These are phyloP conservation scores for Paramisgurnus dabryanus DNA, from an alignment of 2,113 vertebrate species.

Conservation along the genomic window DNA sequence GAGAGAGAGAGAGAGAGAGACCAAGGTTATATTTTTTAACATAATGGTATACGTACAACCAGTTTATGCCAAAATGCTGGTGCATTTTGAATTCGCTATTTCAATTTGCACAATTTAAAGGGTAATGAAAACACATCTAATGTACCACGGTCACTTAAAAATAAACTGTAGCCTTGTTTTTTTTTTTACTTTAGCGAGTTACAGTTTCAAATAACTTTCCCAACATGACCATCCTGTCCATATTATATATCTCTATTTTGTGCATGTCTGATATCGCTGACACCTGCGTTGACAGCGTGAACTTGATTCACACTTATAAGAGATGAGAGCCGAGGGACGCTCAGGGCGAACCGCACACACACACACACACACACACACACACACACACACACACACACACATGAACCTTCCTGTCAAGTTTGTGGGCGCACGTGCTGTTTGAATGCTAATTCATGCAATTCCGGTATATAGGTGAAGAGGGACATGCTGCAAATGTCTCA, in stretches of 20 bases:
- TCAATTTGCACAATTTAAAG: too few relatives aligned
- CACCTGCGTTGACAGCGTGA: not conserved
- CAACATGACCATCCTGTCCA: not conserved
- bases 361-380: too few relatives aligned
- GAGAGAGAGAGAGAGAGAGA: too few relatives aligned
- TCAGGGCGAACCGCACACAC: not conserved
- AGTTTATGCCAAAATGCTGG: too few relatives aligned
- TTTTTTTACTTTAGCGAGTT: not conserved
- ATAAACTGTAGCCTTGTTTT: too few relatives aligned
- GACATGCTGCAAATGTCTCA: not conserved
- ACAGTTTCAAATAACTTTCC: not conserved
- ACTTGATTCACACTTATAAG: not conserved
- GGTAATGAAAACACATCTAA: too few relatives aligned
- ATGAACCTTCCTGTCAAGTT: not conserved
- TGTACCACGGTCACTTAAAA: not conserved
- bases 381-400: too few relatives aligned
- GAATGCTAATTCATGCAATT: slow-evolving; percentile 10
- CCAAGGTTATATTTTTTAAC: too few relatives aligned
- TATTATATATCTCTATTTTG: not conserved
- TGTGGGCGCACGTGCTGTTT: not conserved
- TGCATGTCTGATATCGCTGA: not conserved
- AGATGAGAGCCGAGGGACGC: not conserved
- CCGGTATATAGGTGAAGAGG: not conserved
- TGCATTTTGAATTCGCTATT: too few relatives aligned
- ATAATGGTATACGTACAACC: too few relatives aligned